A percentile compares a stretch with the other conserved stretches of the same genome.
Conservation (phyloP, 2,888 invertebrate species). For the Limenitis camilla region DNA sequence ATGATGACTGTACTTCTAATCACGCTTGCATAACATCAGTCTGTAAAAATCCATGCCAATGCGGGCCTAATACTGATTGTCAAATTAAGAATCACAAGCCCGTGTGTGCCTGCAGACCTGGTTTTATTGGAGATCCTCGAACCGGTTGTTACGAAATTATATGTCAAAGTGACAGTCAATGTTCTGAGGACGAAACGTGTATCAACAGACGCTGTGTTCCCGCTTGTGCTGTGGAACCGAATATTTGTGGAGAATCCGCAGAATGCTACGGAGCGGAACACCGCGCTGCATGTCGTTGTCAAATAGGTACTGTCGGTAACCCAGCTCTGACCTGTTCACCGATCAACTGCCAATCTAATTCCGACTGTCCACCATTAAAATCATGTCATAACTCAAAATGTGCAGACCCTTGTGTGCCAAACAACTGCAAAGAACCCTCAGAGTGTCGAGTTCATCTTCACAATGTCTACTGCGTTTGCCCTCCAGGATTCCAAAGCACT, state of each 20-base stretch:
- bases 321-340: slow-evolving; percentile 84
- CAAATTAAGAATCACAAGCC: slow-evolving; percentile 89
- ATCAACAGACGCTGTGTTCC: slow-evolving; percentile 87
- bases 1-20: slow-evolving; percentile 84
- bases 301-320: slow-evolving; percentile 86
- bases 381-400: slow-evolving; percentile 89
- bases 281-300: slow-evolving; percentile 88
- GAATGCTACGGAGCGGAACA: slow-evolving; percentile 87
- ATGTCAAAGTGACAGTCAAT: slow-evolving; percentile 84
- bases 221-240: slow-evolving; percentile 81
- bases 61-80: slow-evolving; percentile 89
- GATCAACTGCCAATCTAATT: slow-evolving; percentile 86
- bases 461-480: slow-evolving; percentile 86
- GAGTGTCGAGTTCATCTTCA: slow-evolving; percentile 86
- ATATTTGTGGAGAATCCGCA: slow-evolving; percentile 84
- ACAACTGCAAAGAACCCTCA: slow-evolving; percentile 82
- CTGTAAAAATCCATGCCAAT: slow-evolving; percentile 89
- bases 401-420: slow-evolving; percentile 81
- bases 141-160: slow-evolving; percentile 84
- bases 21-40: slow-evolving; percentile 86
- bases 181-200: slow-evolving; percentile 88
- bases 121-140: slow-evolving; percentile 89
- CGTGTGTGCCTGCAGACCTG: slow-evolving; percentile 87
- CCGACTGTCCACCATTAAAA: slow-evolving; percentile 86
- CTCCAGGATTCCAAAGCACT: slow-evolving; percentile 81